Base-by-base conservation (phyloP, 2,113 vertebrate genomes). In the Empidonax traillii region DNA sequence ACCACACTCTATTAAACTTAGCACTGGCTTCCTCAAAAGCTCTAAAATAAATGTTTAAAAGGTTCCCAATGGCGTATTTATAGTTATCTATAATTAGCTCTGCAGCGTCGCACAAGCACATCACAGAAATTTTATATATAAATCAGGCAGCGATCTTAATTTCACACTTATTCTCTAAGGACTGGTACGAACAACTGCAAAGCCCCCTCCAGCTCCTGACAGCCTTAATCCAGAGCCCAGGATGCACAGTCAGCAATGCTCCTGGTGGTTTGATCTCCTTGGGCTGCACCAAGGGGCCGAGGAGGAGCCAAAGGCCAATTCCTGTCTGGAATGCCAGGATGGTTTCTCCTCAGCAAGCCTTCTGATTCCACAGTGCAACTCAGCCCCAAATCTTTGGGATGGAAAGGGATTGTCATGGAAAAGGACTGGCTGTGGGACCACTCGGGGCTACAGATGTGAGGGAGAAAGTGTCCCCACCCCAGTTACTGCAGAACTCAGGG, bases 401-500 rank as follows among this genome's bases (percentile, higher is more conserved):
- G n/a, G 31, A 49, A 43, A 43, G 43, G 43, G 43, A 43, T 3
- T 62, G 25, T 19, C 35, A 31, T 1, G 7, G 61, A 39, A 49
- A 69, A 52, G 46, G 44, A 39, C 20, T 28, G 31, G 35, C 43
- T 88, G 24, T 4, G 12, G 61, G 52, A 67, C 19, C 10, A 31
- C 39, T 7, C 0, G 0, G 3, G 7, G 3, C 6, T 19, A 14
- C 2, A 14, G 30, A 61, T 10, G 5, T 0, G 0, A 55, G 39
- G 22, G 3, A 18, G 7, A 10, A 90, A n/a, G 52, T 1, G 0
- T 15, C 52, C 46, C 65, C 28, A 33, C 9, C 13, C 22, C 24
- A 37, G 23, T 8, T 9, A 43, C 19, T 0, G 0, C 20, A 21
- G 30, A 66, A 47, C 52, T 52, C 23, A 30, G 15, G 65, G 28